Conservation (phyloP, 2,113 vertebrate genomes). For the Scortum barcoo region DNA sequence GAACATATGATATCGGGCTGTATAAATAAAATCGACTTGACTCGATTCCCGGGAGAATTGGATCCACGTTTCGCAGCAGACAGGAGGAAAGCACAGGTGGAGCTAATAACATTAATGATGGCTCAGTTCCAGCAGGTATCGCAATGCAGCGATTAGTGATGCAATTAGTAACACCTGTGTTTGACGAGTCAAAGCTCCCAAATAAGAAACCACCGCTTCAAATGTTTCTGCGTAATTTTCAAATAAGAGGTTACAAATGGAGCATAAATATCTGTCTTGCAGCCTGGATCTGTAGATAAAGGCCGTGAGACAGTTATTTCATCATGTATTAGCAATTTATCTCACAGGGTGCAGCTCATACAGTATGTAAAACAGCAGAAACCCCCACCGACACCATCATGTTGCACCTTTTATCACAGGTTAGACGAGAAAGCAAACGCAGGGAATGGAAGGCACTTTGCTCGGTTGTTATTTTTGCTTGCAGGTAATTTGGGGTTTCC, state of each 20-base stretch:
- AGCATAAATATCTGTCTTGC: neutral
- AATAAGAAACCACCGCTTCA: neutral
- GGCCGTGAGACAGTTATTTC: neutral
- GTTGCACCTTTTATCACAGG: conserved; percentile 1
- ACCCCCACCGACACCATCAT: neutral
- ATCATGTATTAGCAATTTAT: neutral
- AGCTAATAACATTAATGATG: neutral
- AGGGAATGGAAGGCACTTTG: conserved; percentile 12
- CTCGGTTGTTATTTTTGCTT: conserved; percentile 20
- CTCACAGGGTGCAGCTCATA: neutral
- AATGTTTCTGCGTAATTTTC: neutral
- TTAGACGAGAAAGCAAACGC: neutral
- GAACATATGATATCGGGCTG: no score
- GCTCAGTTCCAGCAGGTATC: neutral
- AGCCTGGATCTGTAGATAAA: neutral
- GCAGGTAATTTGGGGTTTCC: conserved; percentile 20
- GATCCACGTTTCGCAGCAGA: neutral
- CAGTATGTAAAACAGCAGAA: neutral
- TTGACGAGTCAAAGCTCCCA: neutral
- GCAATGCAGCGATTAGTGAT: neutral
- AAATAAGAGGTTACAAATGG: no score
- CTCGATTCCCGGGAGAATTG: neutral
- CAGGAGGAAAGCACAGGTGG: neutral
- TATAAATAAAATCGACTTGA: no score
- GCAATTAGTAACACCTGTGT: neutral